A percentile compares a stretch with the other conserved stretches of the same genome.
Evolutionary conservation across 2,113 vertebrate genomes (phyloP).

Genomic region (Pelecanus crispus): DNA sequence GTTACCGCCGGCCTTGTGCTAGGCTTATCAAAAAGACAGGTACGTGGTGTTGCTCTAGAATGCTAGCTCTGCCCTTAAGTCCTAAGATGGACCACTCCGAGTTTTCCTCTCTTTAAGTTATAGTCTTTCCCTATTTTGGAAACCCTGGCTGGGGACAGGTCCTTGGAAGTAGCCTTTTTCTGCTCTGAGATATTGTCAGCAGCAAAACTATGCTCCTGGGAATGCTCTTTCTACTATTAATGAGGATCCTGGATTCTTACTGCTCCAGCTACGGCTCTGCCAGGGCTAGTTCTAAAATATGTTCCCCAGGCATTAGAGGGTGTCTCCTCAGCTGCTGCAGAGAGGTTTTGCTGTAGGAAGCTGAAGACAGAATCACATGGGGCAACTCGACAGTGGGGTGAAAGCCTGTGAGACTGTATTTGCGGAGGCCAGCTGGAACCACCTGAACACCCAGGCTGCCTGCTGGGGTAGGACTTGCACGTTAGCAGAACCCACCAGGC

Average conservation of each 20-base stretch:
- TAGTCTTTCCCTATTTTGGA: not conserved
- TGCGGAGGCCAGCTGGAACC: not conserved
- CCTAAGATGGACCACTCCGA: not conserved
- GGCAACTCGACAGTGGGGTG: not conserved
- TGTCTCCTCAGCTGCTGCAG: not conserved
- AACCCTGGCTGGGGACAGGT: not conserved
- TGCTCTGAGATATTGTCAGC: not conserved
- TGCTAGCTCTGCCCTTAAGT: not conserved
- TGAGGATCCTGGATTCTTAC: not conserved
- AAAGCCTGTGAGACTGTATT: not conserved
- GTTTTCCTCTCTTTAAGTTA: not conserved
- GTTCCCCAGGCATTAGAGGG: not conserved
- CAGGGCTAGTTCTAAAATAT: not conserved
- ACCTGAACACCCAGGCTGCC: not conserved
- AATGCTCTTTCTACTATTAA: not conserved
- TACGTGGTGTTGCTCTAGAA: not conserved
- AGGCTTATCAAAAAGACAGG: not conserved
- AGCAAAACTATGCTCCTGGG: not conserved
- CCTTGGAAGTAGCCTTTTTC: not conserved
- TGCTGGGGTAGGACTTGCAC: not conserved
- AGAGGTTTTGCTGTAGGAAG: not conserved
- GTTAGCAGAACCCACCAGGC: fast-evolving
- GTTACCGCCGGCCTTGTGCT: not conserved
- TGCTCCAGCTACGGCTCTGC: not conserved
- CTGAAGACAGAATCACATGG: not conserved